Evolutionary conservation across 2,797 vertebrate species (phyloP), one percentile per base, ranked within the genome.

Genomic region (Zalophus californianus): DNA sequence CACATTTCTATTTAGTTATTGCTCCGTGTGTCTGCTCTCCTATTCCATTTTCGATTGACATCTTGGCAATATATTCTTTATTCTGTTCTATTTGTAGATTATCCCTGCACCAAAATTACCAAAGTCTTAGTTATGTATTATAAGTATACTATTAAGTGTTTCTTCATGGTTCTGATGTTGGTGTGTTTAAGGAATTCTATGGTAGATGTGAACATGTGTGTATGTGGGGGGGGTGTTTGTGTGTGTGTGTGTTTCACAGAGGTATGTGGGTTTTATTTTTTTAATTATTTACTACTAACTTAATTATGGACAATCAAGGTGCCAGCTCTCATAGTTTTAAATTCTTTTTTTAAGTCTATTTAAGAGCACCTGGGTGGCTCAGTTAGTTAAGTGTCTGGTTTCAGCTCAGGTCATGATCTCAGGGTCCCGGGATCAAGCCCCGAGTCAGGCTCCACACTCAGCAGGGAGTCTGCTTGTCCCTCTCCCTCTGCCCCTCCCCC

Each of bases 171-270:
- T 75, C 3, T 15, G 38, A 32, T 86, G 8, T 35, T 93, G 32
- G 0, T 92, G 5, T 48, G 2, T 66, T 85, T 75, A 92, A 83
- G 38, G 35, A 90, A 75, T 50, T 92, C 21, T 75, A 1, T 68
- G 7, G 5, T 78, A 54, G 13, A 32, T n/a, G 9, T 78, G 21
- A 83, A 25, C 32, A 11, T n/a, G 1, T 56, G 5, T 7, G 21
- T 14, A 3, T 12, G 23, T 11, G 1, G 15, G 23, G 1, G 2
- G 14, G 18, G 7, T 54, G 11, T 41, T 3, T 32, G 8, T 62
- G 3, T 54, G 32, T 35, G 15, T 29, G 18, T 68, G 11, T 80
- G 35, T 86, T 80, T 91, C 52, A 62, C 78, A 92, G 25, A 85
- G 15, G 2, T 78, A n/a, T 23, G 7, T 29, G 29, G 44, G 8